These are phyloP conservation scores for Prunella himalayana DNA, from an alignment of 2,113 vertebrate genomes.

Conservation along the genomic window DNA sequence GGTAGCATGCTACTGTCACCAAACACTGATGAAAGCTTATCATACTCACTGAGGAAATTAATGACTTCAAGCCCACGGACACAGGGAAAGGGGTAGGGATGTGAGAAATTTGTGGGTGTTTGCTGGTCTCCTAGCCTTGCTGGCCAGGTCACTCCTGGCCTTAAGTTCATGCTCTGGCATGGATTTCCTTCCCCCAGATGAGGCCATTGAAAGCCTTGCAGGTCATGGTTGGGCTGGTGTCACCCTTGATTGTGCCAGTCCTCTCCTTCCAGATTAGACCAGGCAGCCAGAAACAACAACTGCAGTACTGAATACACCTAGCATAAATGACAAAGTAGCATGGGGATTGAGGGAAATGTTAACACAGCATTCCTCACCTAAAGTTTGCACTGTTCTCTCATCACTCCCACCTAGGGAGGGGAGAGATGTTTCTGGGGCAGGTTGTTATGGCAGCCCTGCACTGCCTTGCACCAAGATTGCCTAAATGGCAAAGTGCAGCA, in stretches of 20 bases:
- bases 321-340: not conserved
- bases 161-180: not conserved
- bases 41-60: not conserved
- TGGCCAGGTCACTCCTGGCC: not conserved
- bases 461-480: no score
- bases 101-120: not conserved
- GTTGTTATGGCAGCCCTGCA: not conserved
- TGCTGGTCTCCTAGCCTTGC: not conserved
- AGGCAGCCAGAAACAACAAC: not conserved
- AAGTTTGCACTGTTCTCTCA: not conserved
- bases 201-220: not conserved
- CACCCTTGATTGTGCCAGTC: not conserved
- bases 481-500: not conserved
- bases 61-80: not conserved
- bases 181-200: not conserved
- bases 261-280: not conserved
- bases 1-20: fast-evolving
- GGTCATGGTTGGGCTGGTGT: not conserved
- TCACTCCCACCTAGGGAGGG: not conserved
- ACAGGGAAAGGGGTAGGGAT: not conserved
- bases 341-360: not conserved
- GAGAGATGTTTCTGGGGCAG: not conserved
- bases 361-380: not conserved
- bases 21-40: not conserved
- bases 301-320: not conserved